Base-by-base conservation (phyloP, 2,113 vertebrate species). In the Myotis brandtii region DNA sequence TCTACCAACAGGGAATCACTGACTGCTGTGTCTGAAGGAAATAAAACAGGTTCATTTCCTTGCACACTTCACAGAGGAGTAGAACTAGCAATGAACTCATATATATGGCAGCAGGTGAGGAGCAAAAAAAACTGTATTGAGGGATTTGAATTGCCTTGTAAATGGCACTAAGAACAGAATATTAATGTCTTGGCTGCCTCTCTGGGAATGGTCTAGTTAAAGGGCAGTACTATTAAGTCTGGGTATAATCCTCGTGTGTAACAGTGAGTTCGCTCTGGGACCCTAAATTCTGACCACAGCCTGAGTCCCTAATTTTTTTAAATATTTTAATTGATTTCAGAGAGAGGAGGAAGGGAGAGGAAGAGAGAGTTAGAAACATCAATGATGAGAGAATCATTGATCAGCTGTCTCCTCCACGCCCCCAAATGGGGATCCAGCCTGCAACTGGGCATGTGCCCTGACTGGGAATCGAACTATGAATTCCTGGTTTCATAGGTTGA, bases 21-120 rank as follows among this genome's bases (percentile, higher is more conserved):
- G 34, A 96, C 52, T 92, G 34, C 85, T 96, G 81, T 82, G 92
- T 56, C 2, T 46, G 64, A 91, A 37, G 48, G 86, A 95, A 95
- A 95, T 94, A 85, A 96, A 96, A 89, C 48, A 94, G 67, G 82
- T 88, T 95, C 88, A 88, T 95, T 97, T 86, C 72, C 52, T 76
- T 88, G 67, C 59, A 96, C 85, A 88, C 50, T 97, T 92, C 90
- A 94, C 88, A 94, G 81, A 95, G 67, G 25, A 52, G 48, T 52
- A 77, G 52, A 96, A 95, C 81, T 94, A 92, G 52, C 77, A 88
- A 91, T 76, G 30, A 92, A 92, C 67, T 95, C 62, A 87, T 83
- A 93, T 90, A 92, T 12, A 86, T 50, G 59, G 87, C 93, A 97
- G 95, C 72, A 97, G 66, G 92, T 95, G 90, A 90, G 92, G 90